Evolutionary conservation across 2,113 vertebrate species (phyloP), one percentile per base, ranked within the genome.

Genomic region (Nicator chloris): DNA sequence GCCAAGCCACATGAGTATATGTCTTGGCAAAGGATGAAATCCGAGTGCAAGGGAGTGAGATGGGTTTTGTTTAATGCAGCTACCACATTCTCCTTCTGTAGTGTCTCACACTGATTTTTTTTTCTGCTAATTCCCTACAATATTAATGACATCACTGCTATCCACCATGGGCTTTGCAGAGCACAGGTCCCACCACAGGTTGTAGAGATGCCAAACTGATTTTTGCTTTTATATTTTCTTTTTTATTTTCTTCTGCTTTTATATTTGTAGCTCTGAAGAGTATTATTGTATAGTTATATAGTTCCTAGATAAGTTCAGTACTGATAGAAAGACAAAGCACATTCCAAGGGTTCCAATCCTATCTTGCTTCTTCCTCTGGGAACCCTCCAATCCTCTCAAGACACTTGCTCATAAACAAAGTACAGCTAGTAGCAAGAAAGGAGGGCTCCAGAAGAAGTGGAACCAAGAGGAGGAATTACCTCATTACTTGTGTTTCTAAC

Each of bases 11-110:
- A 2, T 5, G 8, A 17, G 7, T 19, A 1, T 5, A 4, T 28
- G 6, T 49, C 47, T 79, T 40, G 35, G 21, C 26, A 88, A 39
- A 24, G 11, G 31, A 37, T 18, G 10, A 80, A 71, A 59, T 27
- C 42, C 5, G 0, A 37, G n/a, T 31, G 14, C 31, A 50, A 69
- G 8, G 33, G 15, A 70, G 6, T 0, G 1, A 80, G 5, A 31
- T 2, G 6, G 9, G 11, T 66, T 84, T 82, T 49, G 22, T 61
- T 75, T 66, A 40, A 79, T 45, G 19, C 1, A 68, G 42, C 12
- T 37, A 13, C 42, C 13, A 20, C 20, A 16, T 65, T 81, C 22
- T 47, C 30, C 13, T 75, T 59, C 47, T 35, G 8, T 1, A 23
- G 9, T 11, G 4, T 31, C 17, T 40, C 22, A 22, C 37, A 50